phyloP scores from a whole-genome alignment of 2,888 invertebrate species.

The Arrhopalites spinosus region DNA sequence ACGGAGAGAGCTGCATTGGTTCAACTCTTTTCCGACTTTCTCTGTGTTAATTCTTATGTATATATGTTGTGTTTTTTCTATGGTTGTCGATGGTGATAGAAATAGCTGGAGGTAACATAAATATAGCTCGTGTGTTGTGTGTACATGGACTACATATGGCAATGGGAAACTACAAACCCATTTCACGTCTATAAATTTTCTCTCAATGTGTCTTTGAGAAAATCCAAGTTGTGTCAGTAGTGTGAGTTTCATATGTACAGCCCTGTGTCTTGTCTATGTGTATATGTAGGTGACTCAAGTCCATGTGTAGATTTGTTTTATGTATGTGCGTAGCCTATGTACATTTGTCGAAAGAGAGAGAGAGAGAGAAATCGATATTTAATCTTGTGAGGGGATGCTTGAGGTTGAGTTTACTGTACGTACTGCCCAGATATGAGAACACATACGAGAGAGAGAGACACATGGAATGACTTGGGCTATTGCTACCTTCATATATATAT shows the following conservation, averaged over 20 bases:
- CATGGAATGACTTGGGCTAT: not conserved
- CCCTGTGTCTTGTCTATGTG: too few species aligned
- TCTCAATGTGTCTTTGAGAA: not conserved
- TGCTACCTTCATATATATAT: not conserved
- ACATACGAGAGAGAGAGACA: too few species aligned
- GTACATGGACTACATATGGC: too few species aligned
- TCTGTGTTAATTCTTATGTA: too few species aligned
- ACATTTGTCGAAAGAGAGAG: slow-evolving; percentile 24
- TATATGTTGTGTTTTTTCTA: too few species aligned
- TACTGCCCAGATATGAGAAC: too few species aligned
- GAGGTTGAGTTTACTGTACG: slow-evolving; percentile 19
- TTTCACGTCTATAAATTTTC: not conserved
- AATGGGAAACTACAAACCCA: too few species aligned
- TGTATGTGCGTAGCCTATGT: not conserved
- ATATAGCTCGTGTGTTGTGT: not conserved
- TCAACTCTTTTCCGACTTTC: not conserved
- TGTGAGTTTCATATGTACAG: too few species aligned
- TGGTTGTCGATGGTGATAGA: too few species aligned
- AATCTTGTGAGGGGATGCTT: slow-evolving; percentile 49
- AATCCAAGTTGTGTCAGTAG: not conserved
- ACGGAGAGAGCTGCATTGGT: not conserved
- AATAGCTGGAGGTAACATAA: not conserved
- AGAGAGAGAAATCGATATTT: slow-evolving; percentile 53
- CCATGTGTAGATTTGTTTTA: not conserved
- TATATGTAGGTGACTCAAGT: not conserved